Base-by-base conservation (phyloP, 2,888 invertebrate genomes). In the Microctonus aethiopoides region DNA sequence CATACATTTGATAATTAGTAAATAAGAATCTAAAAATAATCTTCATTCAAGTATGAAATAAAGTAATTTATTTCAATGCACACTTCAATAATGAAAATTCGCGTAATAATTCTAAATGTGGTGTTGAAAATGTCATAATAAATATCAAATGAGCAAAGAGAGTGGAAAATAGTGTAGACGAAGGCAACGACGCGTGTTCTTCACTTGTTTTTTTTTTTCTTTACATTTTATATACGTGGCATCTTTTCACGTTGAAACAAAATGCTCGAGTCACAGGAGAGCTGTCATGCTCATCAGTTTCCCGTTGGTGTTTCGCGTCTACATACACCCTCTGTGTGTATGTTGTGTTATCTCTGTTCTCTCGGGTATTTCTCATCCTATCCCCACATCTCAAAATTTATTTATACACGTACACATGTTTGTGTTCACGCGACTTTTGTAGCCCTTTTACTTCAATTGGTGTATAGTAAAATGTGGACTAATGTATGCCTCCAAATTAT, bases 231-330 rank as follows among this genome's bases (percentile, higher is more conserved):
- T 29, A 41, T 57, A 16, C 34, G 13, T 36, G 29, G 26, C 22
- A 22, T 20, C 57, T 51, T 63, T 57, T 64, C 59, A 39, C 36
- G 36, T 26, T 52, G 32, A 66, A 72, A 73, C 63, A 71, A 73
- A 72, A 68, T 68, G 62, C 36, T 60, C 60, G 57, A 56, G 70
- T 57, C 64, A 62, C 52, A 60, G 60, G 70, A 39, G 59, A 70
- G 66, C 71, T 73, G 74, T 74, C 74, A 74, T 63, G 64, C 69
- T 70, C 72, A 71, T 67, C 70, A 39, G 54, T 57, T 63, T 68
- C 52, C 57, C 46, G 39, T 39, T 64, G 34, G 20, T 24, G n/a
- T 54, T 56, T 51, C 63, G 16, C 6, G 20, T 52, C 16, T 20
- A 52, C 54, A 13, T 54, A n/a, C 29, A 29, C 7, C 3, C 7